Base-by-base conservation (phyloP, 2,797 vertebrate genomes). In the Octomys mimax region DNA sequence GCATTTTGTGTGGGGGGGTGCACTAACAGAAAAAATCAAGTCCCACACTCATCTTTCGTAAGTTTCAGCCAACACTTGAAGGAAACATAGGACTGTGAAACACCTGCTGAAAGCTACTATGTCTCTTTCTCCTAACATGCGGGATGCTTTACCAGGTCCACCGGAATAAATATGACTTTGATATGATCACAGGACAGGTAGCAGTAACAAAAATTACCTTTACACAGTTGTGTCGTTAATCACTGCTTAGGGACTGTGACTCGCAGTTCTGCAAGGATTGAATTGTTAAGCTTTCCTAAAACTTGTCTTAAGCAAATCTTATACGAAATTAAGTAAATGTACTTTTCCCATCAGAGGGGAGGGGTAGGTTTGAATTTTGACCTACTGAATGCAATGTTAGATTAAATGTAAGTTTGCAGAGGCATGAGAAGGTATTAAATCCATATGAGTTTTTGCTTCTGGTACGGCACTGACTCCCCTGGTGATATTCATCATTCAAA, bases 281-380 rank as follows among this genome's bases (percentile, higher is more conserved):
- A 93, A 95, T 66, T 68, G 83, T 33, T 82, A 61, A 92, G 64
- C 49, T 82, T 82, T 88, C 84, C 71, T 75, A 33, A 95, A 96
- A 54, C 24, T 62, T 93, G 36, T 54, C 9, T 36, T 87, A 92
- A 83, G 52, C 36, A 91, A 80, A 52, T n/a, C 79, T 86, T 66
- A 90, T 83, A 75, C 54, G 68, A 98, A 93, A 92, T 95, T 92
- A 93, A 71, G 24, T 39, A 95, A 88, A 91, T 64, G 70, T 73
- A 71, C 80, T 90, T 90, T 96, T 94, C n/a, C 36, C 52, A 77
- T 33, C 28, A 68, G 18, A 71, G 96, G 75, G 12, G 52, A 92
- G 24, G 79, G 64, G n/a, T 54, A 71, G 22, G 26, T 96, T 89
- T 94, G 77, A 49, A 22, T 86, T 89, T 62, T 42, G 52, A 46